Percentiles rank a stretch among this genome's conserved stretches.
Evolutionary conservation across 2,888 invertebrate species (phyloP).

Genomic region (Plusia festucae): DNA sequence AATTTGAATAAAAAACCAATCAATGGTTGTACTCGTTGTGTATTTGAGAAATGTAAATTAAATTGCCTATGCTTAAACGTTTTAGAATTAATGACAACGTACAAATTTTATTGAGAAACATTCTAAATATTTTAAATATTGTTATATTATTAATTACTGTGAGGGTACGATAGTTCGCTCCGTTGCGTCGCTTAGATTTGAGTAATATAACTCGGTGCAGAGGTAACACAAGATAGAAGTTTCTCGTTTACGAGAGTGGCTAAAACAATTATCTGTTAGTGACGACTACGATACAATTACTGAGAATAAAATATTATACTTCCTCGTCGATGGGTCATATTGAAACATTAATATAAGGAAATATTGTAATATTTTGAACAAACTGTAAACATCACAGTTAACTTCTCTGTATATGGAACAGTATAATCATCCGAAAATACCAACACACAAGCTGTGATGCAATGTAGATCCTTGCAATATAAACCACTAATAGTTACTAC

Average conservation of each 20-base stretch:
- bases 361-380: too few relatives aligned
- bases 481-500: background rate
- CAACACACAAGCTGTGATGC: background rate
- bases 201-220: background rate
- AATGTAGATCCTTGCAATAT: background rate
- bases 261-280: background rate
- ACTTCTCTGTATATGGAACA: background rate
- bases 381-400: too few relatives aligned
- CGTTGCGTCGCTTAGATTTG: constrained; percentile 9
- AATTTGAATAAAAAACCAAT: background rate
- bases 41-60: constrained; percentile 20
- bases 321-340: background rate
- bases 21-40: background rate
- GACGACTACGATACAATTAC: background rate
- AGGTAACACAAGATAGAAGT: background rate
- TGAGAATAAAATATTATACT: background rate
- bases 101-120: constrained; percentile 35
- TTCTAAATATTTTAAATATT: constrained; percentile 37
- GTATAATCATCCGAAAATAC: background rate
- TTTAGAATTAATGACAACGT: constrained; percentile 31
- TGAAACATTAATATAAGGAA: too few relatives aligned
- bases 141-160: constrained; percentile 20
- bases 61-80: constrained; percentile 10
- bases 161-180: constrained; percentile 10
- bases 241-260: background rate